These are phyloP conservation scores for Nanger granti DNA, from an alignment of 2,113 vertebrate genomes.

Conservation along the genomic window DNA sequence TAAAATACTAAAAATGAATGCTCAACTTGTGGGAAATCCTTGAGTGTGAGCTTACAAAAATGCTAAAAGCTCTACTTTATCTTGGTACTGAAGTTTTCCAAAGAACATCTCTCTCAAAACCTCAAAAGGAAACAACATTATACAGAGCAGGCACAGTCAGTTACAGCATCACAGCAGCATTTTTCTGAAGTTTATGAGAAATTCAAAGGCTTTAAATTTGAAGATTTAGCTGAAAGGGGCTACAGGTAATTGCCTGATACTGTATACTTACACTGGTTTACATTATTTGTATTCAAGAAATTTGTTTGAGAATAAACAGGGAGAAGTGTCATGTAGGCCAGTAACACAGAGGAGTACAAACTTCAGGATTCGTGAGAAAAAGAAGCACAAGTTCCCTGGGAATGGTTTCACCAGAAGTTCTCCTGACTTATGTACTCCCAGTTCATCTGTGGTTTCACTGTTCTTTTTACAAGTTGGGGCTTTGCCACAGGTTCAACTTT, in stretches of 20 bases:
- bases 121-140: constrained; percentile 47
- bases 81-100: background rate
- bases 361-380: background rate
- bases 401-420: background rate
- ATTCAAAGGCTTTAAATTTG: background rate
- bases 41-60: background rate
- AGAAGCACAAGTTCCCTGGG: background rate
- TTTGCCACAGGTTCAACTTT: background rate
- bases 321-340: background rate
- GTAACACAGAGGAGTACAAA: background rate
- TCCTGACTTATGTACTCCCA: background rate
- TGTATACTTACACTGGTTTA: constrained; percentile 17
- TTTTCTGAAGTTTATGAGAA: constrained; percentile 20
- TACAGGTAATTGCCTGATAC: constrained; percentile 38
- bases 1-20: constrained; percentile 29
- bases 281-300: background rate
- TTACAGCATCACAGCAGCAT: background rate
- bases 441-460: background rate
- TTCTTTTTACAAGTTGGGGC: background rate
- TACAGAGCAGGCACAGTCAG: constrained; percentile 36
- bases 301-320: background rate
- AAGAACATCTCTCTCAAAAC: constrained; percentile 33
- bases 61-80: constrained; percentile 12
- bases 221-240: constrained; percentile 31
- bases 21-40: background rate